Evolutionary conservation across 53 echinoderm and acorn worm species (phyloP).

Genomic region (Apostichopus leukothele): DNA sequence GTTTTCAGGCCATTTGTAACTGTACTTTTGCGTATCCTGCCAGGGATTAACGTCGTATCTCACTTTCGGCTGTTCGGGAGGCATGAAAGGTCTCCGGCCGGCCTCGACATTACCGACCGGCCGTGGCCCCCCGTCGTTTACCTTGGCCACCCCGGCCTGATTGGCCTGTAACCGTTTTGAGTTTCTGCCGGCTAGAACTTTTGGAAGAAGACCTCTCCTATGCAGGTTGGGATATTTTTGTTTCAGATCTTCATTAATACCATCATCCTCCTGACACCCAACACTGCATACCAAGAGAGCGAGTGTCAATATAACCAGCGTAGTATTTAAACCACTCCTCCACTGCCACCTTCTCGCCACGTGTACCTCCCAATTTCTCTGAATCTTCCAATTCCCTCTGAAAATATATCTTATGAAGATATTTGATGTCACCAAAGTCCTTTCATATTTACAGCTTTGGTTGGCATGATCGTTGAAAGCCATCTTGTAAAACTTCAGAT

Average conservation of each 20-base stretch:
- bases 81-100: slow-evolving; percentile 46
- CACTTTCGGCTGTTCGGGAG: slow-evolving; percentile 87
- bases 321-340: background rate
- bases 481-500: background rate
- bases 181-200: slow-evolving; percentile 60
- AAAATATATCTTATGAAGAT: background rate
- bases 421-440: background rate
- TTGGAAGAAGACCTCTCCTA: slow-evolving; percentile 75
- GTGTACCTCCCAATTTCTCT: background rate
- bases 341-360: background rate
- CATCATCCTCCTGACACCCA: background rate
- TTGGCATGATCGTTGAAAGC: background rate
- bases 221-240: slow-evolving; percentile 67
- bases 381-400: background rate
- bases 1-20: slow-evolving; percentile 95
- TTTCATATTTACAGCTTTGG: background rate
- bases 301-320: background rate
- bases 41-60: slow-evolving; percentile 76
- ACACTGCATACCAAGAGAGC: background rate
- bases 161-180: slow-evolving; percentile 29
- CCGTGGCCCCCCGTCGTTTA: slow-evolving; percentile 23
- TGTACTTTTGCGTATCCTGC: slow-evolving; percentile 75
- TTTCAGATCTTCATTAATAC: slow-evolving; percentile 21
- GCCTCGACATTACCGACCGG: slow-evolving; percentile 32
- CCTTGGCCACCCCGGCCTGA: background rate